Evolutionary conservation across 2,113 vertebrate species (phyloP), one percentile per base, ranked within the genome.

Genomic region (Eupsittula cactorum): DNA sequence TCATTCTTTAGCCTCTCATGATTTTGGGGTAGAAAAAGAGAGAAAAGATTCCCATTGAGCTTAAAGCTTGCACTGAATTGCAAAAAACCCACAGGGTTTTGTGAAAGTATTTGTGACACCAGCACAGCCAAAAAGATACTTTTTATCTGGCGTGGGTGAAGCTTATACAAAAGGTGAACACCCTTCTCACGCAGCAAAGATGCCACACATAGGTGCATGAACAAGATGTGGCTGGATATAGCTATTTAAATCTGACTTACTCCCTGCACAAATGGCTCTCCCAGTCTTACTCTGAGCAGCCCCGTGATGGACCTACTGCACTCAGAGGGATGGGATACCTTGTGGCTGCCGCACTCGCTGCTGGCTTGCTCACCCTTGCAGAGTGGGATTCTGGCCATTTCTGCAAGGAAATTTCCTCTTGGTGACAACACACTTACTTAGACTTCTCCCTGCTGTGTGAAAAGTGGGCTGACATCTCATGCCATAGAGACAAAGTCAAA

Each of bases 341-440:
- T 41, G 13, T 5, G 14, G 16, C 16, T 88, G 39, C 31, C 0
- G 1, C 7, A 10, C 17, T 60, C 0, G 0, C 39, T 65, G 35
- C 33, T 59, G 41, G 7, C 18, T 78, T 52, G 33, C 29, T 78
- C 16, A 4, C 12, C 28, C n/a, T 53, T 24, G n/a, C 16, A 27
- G 17, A 0, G 0, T 35, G 33, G 44, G 13, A 39, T 86, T 63
- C 3, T 2, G 41, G 52, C 13, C 5, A 0, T 15, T 79, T 52
- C 64, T 62, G 27, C n/a, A 84, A 49, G 46, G 27, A 2, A 41
- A 4, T 88, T 86, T 92, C 4, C 28, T 78, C 82, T 42, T 59
- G 55, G 46, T 42, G 60, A 14, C 17, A 35, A 23, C 6, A 18
- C 10, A 2, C 46, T 75, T 49, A 35, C 50, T 75, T 46, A 39